phyloP scores from a whole-genome alignment of 2,888 invertebrate genomes.

The Ennomos erosarius region DNA sequence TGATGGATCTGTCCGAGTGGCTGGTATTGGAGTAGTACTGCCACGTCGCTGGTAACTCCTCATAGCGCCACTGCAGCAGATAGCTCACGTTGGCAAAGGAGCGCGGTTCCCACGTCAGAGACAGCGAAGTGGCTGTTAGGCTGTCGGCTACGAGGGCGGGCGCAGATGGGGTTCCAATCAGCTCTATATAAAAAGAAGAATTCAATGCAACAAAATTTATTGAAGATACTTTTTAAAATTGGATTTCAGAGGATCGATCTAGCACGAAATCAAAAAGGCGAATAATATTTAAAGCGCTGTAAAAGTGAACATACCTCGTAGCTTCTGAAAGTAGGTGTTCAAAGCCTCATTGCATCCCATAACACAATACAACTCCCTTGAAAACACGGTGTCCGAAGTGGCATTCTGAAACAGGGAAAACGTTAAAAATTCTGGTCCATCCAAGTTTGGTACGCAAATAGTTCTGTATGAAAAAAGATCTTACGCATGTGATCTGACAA shows the following conservation, averaged over 20 bases:
- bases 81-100: slow-evolving; percentile 84
- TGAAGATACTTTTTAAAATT: no score
- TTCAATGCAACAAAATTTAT: not conserved
- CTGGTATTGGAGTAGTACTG: slow-evolving; percentile 92
- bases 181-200: slow-evolving; percentile 63
- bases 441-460: no score
- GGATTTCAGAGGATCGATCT: no score
- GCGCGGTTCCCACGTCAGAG: slow-evolving; percentile 91
- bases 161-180: slow-evolving; percentile 89
- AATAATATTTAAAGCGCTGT: no score
- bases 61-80: slow-evolving; percentile 91
- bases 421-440: no score
- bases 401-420: slow-evolving; percentile 86
- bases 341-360: slow-evolving; percentile 94
- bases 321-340: slow-evolving; percentile 89
- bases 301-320: slow-evolving; percentile 82
- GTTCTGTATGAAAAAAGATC: slow-evolving; percentile 66
- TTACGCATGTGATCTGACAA: slow-evolving; percentile 93
- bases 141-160: slow-evolving; percentile 92
- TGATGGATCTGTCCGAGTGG: slow-evolving; percentile 87
- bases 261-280: no score
- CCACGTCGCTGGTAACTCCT: slow-evolving; percentile 90
- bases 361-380: slow-evolving; percentile 90
- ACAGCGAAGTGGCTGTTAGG: slow-evolving; percentile 90
- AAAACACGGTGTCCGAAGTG: slow-evolving; percentile 87